Conservation (phyloP, 2,797 vertebrate genomes). For the Poeciliopsis infans region DNA sequence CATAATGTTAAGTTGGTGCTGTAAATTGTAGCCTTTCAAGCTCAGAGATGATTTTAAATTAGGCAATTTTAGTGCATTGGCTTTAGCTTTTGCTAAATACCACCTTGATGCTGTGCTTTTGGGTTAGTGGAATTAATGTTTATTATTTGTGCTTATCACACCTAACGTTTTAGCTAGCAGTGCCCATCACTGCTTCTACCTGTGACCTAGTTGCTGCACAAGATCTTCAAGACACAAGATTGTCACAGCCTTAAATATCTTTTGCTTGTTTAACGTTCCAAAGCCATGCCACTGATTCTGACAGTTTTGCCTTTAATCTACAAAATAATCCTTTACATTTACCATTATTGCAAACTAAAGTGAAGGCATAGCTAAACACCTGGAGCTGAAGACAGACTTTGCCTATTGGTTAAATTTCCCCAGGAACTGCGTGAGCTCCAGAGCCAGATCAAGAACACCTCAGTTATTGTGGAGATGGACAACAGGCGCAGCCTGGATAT, state of each 20-base stretch:
- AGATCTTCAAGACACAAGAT: background rate
- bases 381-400: background rate
- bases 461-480: slow-evolving; percentile 90
- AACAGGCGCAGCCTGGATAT: slow-evolving; percentile 92
- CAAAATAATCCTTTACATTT: background rate
- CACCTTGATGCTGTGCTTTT: too few species aligned
- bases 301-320: background rate
- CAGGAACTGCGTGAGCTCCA: slow-evolving; percentile 91
- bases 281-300: background rate
- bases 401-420: slow-evolving; percentile 8
- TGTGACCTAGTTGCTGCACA: background rate
- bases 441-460: slow-evolving; percentile 90
- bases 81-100: too few species aligned
- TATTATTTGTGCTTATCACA: background rate
- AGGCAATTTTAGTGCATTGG: too few species aligned
- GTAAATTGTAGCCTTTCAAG: too few species aligned
- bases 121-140: too few species aligned
- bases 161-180: background rate
- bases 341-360: background rate
- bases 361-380: background rate
- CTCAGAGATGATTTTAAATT: too few species aligned
- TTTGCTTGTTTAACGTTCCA: background rate
- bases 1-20: too few species aligned
- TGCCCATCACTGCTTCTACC: background rate
- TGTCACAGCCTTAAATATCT: background rate